A percentile compares a stretch with the other conserved stretches of the same genome.
These are phyloP conservation scores for Tetrao urogallus DNA, from an alignment of 2,113 vertebrate species.

Conservation along the genomic window DNA sequence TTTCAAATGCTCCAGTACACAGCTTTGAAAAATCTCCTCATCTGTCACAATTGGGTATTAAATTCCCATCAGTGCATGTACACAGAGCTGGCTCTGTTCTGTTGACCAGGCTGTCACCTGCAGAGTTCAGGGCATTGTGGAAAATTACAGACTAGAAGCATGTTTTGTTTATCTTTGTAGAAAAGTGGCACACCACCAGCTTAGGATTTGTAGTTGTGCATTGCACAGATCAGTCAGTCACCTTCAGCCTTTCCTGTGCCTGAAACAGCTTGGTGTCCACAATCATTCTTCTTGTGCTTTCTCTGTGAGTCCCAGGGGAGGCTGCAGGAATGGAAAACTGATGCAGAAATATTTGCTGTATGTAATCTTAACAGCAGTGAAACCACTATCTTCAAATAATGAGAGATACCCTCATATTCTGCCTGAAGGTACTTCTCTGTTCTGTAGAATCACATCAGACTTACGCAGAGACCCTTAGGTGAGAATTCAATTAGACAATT, in stretches of 20 bases:
- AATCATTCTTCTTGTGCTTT: background rate
- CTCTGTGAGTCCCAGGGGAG: background rate
- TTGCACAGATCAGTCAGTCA: background rate
- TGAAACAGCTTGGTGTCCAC: accelerated
- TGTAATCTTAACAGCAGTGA: background rate
- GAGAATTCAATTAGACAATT: background rate
- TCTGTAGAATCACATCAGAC: background rate
- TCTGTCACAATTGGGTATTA: background rate
- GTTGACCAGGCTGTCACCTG: constrained; percentile 22
- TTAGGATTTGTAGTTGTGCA: background rate
- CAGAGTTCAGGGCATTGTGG: background rate
- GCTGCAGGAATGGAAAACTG: background rate
- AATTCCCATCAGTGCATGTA: background rate
- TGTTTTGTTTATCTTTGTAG: constrained; percentile 12
- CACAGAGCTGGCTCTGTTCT: constrained; percentile 26
- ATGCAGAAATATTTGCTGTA: background rate
- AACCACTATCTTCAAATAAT: background rate
- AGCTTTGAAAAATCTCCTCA: constrained; percentile 35
- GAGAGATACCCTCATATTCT: background rate
- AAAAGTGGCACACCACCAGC: background rate
- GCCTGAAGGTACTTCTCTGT: background rate
- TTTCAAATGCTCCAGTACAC: constrained; percentile 27
- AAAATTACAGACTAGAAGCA: background rate
- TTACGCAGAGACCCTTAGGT: background rate
- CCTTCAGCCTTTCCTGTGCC: background rate